Conservation (phyloP, 92 coral and sea anemone genomes). For the Palythoa grandis region DNA sequence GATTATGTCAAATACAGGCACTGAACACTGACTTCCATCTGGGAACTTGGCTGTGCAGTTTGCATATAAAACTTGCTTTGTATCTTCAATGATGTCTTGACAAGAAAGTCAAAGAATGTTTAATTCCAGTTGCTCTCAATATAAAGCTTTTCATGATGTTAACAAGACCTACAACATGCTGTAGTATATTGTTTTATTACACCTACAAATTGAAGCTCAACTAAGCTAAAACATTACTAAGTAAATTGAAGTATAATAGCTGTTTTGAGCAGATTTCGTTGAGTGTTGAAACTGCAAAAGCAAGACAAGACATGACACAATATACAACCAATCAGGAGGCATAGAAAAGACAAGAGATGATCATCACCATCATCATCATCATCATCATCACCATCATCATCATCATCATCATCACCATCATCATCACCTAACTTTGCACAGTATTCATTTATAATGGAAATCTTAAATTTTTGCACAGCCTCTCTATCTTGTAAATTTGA, state of each 20-base stretch:
- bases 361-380: no score
- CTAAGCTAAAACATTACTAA: background rate
- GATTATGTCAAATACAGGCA: conserved; percentile 91
- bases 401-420: no score
- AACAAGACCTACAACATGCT: background rate
- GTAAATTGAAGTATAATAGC: background rate
- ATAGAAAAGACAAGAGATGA: no score
- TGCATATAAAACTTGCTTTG: conserved; percentile 85
- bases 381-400: no score
- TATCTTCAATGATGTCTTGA: conserved; percentile 82
- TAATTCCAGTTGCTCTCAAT: background rate
- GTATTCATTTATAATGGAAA: no score
- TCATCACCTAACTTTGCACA: no score
- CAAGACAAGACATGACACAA: no score
- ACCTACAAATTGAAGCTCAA: background rate
- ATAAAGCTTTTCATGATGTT: background rate
- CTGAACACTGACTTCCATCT: conserved; percentile 91
- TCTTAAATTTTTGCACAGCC: no score
- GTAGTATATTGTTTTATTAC: background rate
- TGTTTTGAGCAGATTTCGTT: no score
- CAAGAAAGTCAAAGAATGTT: conserved; percentile 36
- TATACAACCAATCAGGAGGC: no score
- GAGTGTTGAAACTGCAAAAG: no score
- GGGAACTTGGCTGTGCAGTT: conserved; percentile 93
- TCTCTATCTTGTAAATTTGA: no score